Evolutionary conservation across 1,140 invertebrate species (phyloP).

Genomic region (Drosophila funebris): DNA sequence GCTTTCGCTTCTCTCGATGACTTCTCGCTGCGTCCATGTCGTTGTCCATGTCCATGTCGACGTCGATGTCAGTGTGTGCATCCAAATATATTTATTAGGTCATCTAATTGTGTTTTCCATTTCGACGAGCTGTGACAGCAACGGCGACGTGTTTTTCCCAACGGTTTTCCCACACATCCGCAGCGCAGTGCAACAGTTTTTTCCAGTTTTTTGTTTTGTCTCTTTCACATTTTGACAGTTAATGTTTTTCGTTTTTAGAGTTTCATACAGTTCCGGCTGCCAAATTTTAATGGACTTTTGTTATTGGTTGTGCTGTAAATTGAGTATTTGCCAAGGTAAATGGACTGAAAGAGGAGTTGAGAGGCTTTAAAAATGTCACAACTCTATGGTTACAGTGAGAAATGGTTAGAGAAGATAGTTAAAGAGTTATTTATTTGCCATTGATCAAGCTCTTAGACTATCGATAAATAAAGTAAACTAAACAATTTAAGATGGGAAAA

Average conservation of each 20-base stretch:
- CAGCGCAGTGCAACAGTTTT: constrained; percentile 24
- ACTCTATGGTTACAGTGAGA: background rate
- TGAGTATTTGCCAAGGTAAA: constrained; percentile 13
- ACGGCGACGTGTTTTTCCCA: constrained; percentile 64
- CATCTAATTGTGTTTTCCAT: constrained; percentile 82
- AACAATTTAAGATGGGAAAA: too few species aligned
- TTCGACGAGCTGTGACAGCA: constrained; percentile 52
- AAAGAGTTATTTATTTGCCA: background rate
- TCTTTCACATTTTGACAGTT: constrained; percentile 14
- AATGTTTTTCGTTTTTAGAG: constrained; percentile 34
- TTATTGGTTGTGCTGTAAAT: constrained; percentile 26
- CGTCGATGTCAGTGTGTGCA: constrained; percentile 54
- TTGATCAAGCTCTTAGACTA: background rate
- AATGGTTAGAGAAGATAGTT: background rate
- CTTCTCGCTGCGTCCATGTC: constrained; percentile 14
- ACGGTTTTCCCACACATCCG: constrained; percentile 68
- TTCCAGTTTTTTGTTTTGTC: constrained; percentile 21
- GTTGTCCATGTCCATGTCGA: constrained; percentile 34
- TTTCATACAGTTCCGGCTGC: constrained; percentile 45
- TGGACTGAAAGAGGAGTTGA: constrained; percentile 11
- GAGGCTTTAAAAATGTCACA: constrained; percentile 12
- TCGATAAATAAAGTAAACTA: constrained; percentile 18
- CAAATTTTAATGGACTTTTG: constrained; percentile 51
- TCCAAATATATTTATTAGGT: constrained; percentile 75
- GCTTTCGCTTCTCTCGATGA: constrained; percentile 21